Evolutionary conservation across 2,797 vertebrate species (phyloP), one percentile per base, ranked within the genome.

Genomic region (Ispidina picta): DNA sequence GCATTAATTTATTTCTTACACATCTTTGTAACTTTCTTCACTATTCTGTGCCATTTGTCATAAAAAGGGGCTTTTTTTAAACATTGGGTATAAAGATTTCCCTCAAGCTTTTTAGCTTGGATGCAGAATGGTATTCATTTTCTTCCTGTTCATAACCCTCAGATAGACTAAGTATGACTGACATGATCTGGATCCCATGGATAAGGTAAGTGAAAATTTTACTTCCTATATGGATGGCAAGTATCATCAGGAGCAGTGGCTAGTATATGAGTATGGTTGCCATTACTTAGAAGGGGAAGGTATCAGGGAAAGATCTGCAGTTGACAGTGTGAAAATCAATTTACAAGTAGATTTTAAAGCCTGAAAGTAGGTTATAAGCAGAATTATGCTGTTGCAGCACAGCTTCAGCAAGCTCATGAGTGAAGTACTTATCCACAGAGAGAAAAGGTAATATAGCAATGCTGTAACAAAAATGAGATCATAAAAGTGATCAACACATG

Each of bases 271-370:
- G 12, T 58, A 44, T 64, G 70, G 12, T 81, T 91, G n/a, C 16
- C 10, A 5, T 60, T 55, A 56, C 63, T 77, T 70, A 4, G 4
- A 72, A 52, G 33, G 72, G 72, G 26, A 51, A 37, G 10, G 11
- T 33, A 84, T 59, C 59, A 43, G 62, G 52, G 29, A 88, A 86
- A 84, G 10, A 79, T 72, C 62, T 87, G 88, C 58, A 72, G 46
- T 2, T 86, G 89, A 68, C 26, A 65, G 31, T 1, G 1, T 64
- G 56, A 89, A 95, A 93, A 91, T 90, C 52, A 84, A 49, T 88
- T 87, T 94, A 58, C 33, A 81, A 73, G 59, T 31, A 92, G 41
- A 82, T 78, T 93, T 90, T 91, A 83, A 91, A 90, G 21, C 20
- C 37, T 92, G 15, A 46, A 90, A 69, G 25, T 64, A 73, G 44